Evolutionary conservation across 1,140 invertebrate genomes (phyloP).

Genomic region (Brachystomella parvula): DNA sequence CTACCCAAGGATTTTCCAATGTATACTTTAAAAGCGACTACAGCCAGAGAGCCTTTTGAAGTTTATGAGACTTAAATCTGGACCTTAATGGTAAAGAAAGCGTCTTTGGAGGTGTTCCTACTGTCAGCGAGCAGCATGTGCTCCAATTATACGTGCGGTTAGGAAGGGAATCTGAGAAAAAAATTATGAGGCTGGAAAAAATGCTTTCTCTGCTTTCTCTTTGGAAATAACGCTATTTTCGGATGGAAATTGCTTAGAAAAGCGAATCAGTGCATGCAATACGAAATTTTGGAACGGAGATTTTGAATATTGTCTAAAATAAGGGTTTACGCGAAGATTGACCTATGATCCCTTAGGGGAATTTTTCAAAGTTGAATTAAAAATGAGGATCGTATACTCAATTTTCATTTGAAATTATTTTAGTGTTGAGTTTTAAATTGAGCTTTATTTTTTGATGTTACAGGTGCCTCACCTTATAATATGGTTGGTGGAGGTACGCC

Average conservation of each 20-base stretch:
- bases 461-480: slow-evolving; percentile 32
- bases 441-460: not conserved
- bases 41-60: not conserved
- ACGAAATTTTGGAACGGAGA: too few species aligned
- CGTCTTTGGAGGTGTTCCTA: not conserved
- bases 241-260: too few species aligned
- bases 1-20: not conserved
- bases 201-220: too few species aligned
- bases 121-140: slow-evolving; percentile 5
- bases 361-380: too few species aligned
- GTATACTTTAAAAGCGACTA: not conserved
- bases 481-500: slow-evolving; percentile 34
- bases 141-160: not conserved
- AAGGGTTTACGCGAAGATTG: too few species aligned
- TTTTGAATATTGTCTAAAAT: too few species aligned
- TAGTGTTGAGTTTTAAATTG: not conserved
- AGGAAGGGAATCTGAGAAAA: too few species aligned
- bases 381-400: too few species aligned
- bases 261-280: too few species aligned
- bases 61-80: not conserved
- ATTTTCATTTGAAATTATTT: not conserved
- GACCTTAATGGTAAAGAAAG: not conserved
- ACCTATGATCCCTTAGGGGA: too few species aligned
- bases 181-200: too few species aligned
- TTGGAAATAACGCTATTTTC: too few species aligned